Conservation (phyloP, 2,797 vertebrate species). For the Schizothorax lantsangensis region DNA sequence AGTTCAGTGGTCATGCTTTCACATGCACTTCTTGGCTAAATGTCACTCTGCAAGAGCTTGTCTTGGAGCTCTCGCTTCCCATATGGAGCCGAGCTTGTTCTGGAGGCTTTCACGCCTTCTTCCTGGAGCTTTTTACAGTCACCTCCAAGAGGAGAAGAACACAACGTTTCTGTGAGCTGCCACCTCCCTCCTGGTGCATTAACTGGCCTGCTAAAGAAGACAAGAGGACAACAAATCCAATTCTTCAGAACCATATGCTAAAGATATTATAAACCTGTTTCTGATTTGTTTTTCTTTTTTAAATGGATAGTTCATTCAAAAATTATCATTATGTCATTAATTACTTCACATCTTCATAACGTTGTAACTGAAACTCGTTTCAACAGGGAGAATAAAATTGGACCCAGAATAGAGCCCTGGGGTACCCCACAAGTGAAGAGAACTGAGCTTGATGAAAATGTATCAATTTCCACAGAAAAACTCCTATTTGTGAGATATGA, state of each 20-base stretch:
- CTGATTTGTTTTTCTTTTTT: not conserved
- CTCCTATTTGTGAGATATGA: not conserved
- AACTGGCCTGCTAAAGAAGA: constrained; percentile 45
- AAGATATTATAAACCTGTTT: constrained; percentile 22
- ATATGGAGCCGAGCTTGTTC: constrained; percentile 60
- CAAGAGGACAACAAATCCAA: constrained; percentile 42
- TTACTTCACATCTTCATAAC: not conserved
- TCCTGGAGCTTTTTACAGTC: constrained; percentile 56
- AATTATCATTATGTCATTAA: not conserved
- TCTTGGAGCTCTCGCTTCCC: constrained; percentile 56
- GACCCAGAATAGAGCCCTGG: constrained; percentile 12
- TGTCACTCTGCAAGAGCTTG: constrained; percentile 63
- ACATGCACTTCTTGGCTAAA: constrained; percentile 57
- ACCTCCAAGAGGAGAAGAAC: constrained; percentile 54
- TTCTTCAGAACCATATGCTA: constrained; percentile 15
- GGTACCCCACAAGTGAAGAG: not conserved
- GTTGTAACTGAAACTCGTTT: not conserved
- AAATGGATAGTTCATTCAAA: not conserved
- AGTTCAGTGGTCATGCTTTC: constrained; percentile 59
- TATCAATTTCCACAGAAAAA: not conserved
- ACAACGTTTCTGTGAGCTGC: constrained; percentile 49
- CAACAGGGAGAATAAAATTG: not conserved
- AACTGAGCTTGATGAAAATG: not conserved
- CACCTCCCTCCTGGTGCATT: constrained; percentile 36
- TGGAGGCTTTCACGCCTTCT: constrained; percentile 62